Percentiles rank a stretch among this genome's conserved stretches.
These are phyloP conservation scores for Phylloscopus collybita DNA, from an alignment of 2,797 vertebrate species.

Conservation along the genomic window DNA sequence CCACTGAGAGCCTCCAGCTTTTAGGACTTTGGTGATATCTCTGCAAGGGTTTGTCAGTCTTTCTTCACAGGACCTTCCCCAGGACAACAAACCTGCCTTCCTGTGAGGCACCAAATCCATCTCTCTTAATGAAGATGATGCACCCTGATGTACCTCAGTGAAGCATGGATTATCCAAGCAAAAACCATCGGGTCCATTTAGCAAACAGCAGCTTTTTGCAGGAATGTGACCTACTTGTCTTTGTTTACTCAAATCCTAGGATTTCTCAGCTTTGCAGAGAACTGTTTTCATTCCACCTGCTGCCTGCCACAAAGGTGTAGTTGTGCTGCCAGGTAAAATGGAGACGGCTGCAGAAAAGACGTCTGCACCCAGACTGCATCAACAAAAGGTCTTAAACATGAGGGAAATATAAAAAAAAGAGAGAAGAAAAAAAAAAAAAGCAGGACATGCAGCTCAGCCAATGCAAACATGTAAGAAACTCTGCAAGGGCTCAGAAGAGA, in stretches of 20 bases:
- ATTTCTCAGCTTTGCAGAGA: background rate
- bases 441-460: constrained; percentile 65
- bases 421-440: background rate
- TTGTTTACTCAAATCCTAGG: constrained; percentile 12
- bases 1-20: background rate
- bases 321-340: constrained; percentile 44
- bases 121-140: background rate
- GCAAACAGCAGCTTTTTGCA: background rate
- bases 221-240: background rate
- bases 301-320: constrained; percentile 32
- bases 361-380: constrained; percentile 19
- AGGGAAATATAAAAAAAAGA: constrained; percentile 5
- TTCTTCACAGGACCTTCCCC: background rate
- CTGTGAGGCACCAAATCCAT: background rate
- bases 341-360: constrained; percentile 1
- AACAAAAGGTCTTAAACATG: constrained; percentile 8
- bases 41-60: background rate
- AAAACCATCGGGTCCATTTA: background rate
- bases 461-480: constrained; percentile 73
- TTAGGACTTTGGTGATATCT: background rate
- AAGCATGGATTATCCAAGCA: background rate
- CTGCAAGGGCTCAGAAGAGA: constrained; percentile 59
- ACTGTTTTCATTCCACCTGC: constrained; percentile 58
- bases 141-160: background rate
- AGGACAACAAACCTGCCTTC: background rate